Evolutionary conservation across 2,113 vertebrate genomes (phyloP).

Genomic region (Coregonus clupeaformis): DNA sequence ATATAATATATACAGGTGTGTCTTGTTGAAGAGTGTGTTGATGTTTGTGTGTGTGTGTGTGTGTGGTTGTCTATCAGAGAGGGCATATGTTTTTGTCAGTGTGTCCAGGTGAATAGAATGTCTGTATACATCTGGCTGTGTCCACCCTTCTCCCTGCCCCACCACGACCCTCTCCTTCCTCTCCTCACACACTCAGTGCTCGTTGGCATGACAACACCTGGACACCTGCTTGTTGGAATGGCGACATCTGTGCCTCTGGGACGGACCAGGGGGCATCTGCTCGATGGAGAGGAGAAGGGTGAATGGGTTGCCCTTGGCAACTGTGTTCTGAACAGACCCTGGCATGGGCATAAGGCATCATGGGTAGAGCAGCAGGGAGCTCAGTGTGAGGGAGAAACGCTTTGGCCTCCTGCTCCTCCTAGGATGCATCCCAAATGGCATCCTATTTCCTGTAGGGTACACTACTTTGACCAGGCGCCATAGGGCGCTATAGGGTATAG

Average conservation of each 20-base stretch:
- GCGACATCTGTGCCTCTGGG: slow-evolving; percentile 78
- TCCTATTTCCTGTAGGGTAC: too few species aligned
- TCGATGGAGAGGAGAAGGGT: slow-evolving; percentile 75
- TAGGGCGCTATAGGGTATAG: too few species aligned
- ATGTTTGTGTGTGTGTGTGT: slow-evolving; percentile 31
- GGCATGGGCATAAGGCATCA: slow-evolving; percentile 24
- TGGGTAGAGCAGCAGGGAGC: slow-evolving; percentile 24
- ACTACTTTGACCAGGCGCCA: too few species aligned
- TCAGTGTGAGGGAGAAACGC: slow-evolving; percentile 19
- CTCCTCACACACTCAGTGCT: slow-evolving; percentile 12
- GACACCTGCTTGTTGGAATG: slow-evolving; percentile 69
- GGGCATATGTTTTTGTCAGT: slow-evolving; percentile 4
- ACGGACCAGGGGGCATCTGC: slow-evolving; percentile 84
- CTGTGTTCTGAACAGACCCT: slow-evolving; percentile 43
- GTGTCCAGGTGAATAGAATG: too few species aligned
- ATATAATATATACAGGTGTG: too few species aligned
- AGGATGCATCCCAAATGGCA: too few species aligned
- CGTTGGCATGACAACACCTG: slow-evolving; percentile 35
- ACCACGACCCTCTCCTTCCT: neutral
- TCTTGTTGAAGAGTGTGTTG: slow-evolving; percentile 2
- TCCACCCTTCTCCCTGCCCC: neutral
- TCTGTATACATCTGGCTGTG: neutral
- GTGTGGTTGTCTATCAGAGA: slow-evolving; percentile 15
- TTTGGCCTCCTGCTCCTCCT: slow-evolving; percentile 7
- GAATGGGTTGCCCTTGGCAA: slow-evolving; percentile 56